phyloP scores from a whole-genome alignment of 2,797 vertebrate genomes.

The Neostethus bicornis region DNA sequence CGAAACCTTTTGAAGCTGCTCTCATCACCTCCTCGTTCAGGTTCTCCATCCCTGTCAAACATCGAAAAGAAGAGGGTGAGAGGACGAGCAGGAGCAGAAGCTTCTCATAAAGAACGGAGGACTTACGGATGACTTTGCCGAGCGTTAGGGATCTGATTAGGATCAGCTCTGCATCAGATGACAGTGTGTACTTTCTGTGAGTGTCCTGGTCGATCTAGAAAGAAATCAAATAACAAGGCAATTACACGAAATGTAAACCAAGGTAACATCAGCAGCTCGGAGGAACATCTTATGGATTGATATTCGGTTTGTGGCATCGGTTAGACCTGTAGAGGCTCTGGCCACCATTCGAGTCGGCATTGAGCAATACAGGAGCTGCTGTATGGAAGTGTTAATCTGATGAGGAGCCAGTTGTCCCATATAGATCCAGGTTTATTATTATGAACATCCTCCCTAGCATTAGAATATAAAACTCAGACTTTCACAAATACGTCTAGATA shows the following conservation, averaged over 20 bases:
- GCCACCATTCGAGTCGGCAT: slow-evolving; percentile 39
- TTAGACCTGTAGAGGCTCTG: slow-evolving; percentile 40
- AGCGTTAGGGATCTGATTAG: slow-evolving; percentile 87
- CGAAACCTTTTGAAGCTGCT: slow-evolving; percentile 87
- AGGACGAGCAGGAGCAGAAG: background rate
- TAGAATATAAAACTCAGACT: too few relatives aligned
- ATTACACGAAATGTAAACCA: slow-evolving; percentile 72
- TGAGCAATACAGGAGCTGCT: background rate
- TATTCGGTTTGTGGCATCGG: slow-evolving; percentile 46
- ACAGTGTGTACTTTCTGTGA: slow-evolving; percentile 89
- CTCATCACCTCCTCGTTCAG: slow-evolving; percentile 83
- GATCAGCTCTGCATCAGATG: slow-evolving; percentile 86
- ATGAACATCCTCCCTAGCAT: too few relatives aligned
- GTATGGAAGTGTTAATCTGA: too few relatives aligned
- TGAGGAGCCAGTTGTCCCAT: too few relatives aligned
- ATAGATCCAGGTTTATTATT: too few relatives aligned
- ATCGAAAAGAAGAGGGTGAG: background rate
- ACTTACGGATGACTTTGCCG: slow-evolving; percentile 91
- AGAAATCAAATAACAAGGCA: slow-evolving; percentile 72
- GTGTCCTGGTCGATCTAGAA: slow-evolving; percentile 90
- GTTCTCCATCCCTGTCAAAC: slow-evolving; percentile 78
- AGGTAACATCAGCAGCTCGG: slow-evolving; percentile 35
- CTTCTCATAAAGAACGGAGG: background rate
- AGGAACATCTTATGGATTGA: slow-evolving; percentile 61
- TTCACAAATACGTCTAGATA: too few relatives aligned